phyloP scores from a whole-genome alignment of 2,888 invertebrate genomes.

The Phrixothrix hirtus region DNA sequence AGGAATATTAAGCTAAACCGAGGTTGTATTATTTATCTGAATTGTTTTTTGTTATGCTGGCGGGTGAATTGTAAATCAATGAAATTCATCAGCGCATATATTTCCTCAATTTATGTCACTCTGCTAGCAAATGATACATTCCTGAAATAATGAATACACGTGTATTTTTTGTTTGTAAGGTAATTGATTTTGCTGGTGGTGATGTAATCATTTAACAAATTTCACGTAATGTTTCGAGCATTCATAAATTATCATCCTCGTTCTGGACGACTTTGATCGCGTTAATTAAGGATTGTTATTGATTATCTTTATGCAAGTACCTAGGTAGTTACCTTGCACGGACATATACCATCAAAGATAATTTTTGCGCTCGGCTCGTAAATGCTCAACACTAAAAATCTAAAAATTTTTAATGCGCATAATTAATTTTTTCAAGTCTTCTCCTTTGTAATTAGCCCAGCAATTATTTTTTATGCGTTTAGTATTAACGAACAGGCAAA shows the following conservation, averaged over 20 bases:
- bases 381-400: too few relatives aligned
- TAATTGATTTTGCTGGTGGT: slow-evolving; percentile 12
- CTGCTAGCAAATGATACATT: slow-evolving; percentile 15
- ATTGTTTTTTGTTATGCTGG: neutral
- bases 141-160: slow-evolving; percentile 18
- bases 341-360: too few relatives aligned
- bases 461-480: too few relatives aligned
- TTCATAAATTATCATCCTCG: neutral
- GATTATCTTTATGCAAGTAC: too few relatives aligned
- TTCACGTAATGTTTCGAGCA: slow-evolving; percentile 1
- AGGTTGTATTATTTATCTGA: neutral
- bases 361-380: too few relatives aligned
- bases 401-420: too few relatives aligned
- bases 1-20: too few relatives aligned
- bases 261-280: neutral
- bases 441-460: too few relatives aligned
- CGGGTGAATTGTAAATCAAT: slow-evolving; percentile 15
- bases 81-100: slow-evolving; percentile 3
- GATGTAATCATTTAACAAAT: slow-evolving; percentile 9
- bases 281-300: too few relatives aligned
- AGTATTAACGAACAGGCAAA: too few relatives aligned
- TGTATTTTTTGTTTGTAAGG: slow-evolving; percentile 11
- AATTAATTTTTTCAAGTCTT: too few relatives aligned
- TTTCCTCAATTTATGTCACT: slow-evolving; percentile 10
- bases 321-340: too few relatives aligned